Conservation (phyloP, 2,797 vertebrate species). For the Tamandua tetradactyla region DNA sequence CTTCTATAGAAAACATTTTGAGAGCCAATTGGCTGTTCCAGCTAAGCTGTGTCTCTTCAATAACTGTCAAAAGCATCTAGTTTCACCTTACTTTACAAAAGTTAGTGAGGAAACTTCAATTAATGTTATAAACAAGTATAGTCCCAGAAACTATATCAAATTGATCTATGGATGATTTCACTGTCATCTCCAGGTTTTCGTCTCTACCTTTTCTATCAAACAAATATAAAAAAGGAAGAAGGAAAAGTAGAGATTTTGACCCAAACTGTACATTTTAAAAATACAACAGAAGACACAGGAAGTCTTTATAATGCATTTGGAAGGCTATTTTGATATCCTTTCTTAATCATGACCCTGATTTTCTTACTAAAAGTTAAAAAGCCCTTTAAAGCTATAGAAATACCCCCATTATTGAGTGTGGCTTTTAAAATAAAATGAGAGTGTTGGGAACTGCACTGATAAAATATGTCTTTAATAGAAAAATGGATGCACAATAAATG, state of each 20-base stretch:
- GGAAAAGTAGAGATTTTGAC: neutral
- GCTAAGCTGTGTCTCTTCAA: constrained; percentile 14
- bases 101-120: neutral
- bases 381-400: constrained; percentile 55
- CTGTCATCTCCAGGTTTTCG: constrained; percentile 45
- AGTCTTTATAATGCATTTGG: constrained; percentile 66
- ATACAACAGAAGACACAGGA: constrained; percentile 59
- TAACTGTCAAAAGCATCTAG: neutral
- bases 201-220: constrained; percentile 25
- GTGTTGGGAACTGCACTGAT: constrained; percentile 63
- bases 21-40: constrained; percentile 43
- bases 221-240: neutral
- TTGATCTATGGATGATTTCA: constrained; percentile 37
- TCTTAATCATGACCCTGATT: constrained; percentile 67
- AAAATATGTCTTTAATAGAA: constrained; percentile 76
- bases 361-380: constrained; percentile 76
- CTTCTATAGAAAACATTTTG: constrained; percentile 48
- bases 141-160: neutral
- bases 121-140: neutral
- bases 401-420: constrained; percentile 52
- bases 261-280: constrained; percentile 63
- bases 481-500: constrained; percentile 80
- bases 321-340: constrained; percentile 69
- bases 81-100: constrained; percentile 12
- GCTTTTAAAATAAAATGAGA: constrained; percentile 74